These are phyloP conservation scores for Hippopotamyrus pictus DNA, from an alignment of 2,797 vertebrate species.

Conservation along the genomic window DNA sequence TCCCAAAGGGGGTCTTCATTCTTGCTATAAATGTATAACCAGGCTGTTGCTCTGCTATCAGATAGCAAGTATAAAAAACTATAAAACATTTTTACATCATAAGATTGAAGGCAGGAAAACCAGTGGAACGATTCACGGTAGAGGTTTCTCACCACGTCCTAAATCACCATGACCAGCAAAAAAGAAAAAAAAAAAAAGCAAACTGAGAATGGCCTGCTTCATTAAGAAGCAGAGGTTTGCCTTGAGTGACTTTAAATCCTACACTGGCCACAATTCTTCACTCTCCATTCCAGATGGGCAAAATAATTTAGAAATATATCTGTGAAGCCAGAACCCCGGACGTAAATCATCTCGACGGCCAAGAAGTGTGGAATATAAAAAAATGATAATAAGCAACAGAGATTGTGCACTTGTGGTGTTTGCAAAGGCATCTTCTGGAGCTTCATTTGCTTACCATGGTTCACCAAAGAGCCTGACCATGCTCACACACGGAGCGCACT, in stretches of 20 bases:
- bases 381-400: background rate
- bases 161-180: background rate
- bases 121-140: background rate
- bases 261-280: background rate
- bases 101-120: background rate
- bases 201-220: background rate
- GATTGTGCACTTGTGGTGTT: background rate
- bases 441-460: background rate
- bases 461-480: background rate
- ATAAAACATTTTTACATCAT: background rate
- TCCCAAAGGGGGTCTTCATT: background rate
- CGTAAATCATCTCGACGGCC: background rate
- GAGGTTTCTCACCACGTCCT: background rate
- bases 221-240: background rate
- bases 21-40: background rate
- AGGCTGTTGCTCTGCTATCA: background rate
- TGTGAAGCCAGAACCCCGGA: background rate
- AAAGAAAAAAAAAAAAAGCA: background rate
- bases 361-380: background rate
- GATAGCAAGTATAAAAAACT: background rate
- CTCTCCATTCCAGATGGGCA: slow-evolving; percentile 6
- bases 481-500: background rate
- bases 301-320: background rate
- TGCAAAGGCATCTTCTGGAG: background rate
- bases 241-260: background rate